Evolutionary conservation across 1,140 invertebrate genomes (phyloP).

Genomic region (Drosophila insularis): DNA sequence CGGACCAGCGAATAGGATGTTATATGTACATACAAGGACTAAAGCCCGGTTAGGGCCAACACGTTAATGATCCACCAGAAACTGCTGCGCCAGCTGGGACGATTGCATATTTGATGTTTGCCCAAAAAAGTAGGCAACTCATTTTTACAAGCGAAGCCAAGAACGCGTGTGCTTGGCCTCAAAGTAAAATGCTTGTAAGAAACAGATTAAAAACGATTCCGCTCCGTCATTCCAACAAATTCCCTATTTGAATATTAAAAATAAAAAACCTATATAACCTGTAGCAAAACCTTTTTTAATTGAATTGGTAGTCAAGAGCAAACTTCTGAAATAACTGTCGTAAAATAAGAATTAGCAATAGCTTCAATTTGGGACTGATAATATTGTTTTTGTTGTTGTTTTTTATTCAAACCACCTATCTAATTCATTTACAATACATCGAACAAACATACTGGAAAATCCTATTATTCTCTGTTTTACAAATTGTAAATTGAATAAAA

Average conservation of each 20-base stretch:
- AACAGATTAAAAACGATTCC: constrained; percentile 3
- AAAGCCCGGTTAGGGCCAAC: background rate
- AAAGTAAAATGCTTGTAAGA: background rate
- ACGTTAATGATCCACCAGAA: constrained; percentile 16
- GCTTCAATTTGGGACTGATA: too few species aligned
- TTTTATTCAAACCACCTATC: too few species aligned
- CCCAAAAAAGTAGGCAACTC: constrained; percentile 15
- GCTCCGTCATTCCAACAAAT: background rate
- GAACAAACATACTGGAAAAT: too few species aligned
- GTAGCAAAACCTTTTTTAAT: too few species aligned
- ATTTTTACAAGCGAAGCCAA: background rate
- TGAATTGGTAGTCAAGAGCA: too few species aligned
- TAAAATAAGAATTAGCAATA: too few species aligned
- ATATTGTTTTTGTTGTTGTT: too few species aligned
- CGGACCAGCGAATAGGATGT: background rate
- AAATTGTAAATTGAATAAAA: too few species aligned
- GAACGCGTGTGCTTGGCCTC: background rate
- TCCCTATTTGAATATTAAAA: background rate
- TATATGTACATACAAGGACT: background rate
- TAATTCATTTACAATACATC: too few species aligned
- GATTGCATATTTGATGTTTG: constrained; percentile 5
- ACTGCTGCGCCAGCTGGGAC: constrained; percentile 5
- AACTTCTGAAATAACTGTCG: too few species aligned
- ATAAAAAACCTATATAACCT: background rate
- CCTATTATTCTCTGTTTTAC: too few species aligned